phyloP scores from a whole-genome alignment of 2,797 vertebrate genomes.

The Simalia tracyae region DNA sequence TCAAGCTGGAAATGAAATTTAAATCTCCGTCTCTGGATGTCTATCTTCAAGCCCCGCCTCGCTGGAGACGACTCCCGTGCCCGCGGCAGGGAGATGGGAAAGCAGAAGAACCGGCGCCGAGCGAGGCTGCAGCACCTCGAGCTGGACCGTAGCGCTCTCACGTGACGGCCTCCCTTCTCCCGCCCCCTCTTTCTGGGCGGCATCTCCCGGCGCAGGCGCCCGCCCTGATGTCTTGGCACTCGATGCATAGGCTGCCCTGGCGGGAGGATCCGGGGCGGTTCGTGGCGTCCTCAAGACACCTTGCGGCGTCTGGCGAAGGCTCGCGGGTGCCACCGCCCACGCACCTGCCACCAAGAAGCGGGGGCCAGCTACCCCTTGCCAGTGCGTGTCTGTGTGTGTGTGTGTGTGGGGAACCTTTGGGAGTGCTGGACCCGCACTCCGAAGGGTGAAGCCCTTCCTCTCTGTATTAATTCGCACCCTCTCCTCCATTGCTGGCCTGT shows the following conservation, averaged over 20 bases:
- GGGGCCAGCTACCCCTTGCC: not conserved
- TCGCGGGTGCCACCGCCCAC: not conserved
- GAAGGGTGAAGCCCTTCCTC: not conserved
- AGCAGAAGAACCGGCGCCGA: not conserved
- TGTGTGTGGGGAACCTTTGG: no score
- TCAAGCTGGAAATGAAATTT: conserved; percentile 64
- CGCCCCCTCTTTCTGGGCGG: not conserved
- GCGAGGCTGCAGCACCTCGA: conserved; percentile 6
- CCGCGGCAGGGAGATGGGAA: conserved; percentile 48
- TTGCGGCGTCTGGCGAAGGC: not conserved
- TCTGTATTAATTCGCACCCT: not conserved
- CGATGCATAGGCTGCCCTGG: conserved; percentile 19
- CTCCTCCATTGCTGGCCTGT: not conserved
- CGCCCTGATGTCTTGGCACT: not conserved
- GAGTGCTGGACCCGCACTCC: no score
- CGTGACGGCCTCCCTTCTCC: not conserved
- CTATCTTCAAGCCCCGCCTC: conserved; percentile 63
- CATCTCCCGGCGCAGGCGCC: not conserved
- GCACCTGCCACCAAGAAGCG: not conserved
- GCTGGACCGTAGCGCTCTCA: conserved; percentile 11
- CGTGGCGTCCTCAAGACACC: not conserved
- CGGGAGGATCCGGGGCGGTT: not conserved
- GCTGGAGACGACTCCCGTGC: conserved; percentile 60
- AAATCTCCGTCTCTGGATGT: conserved; percentile 62
- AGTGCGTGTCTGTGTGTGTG: not conserved